Evolutionary conservation across 2,797 vertebrate species (phyloP), one percentile per base, ranked within the genome.

Genomic region (Chrysolophus pictus): DNA sequence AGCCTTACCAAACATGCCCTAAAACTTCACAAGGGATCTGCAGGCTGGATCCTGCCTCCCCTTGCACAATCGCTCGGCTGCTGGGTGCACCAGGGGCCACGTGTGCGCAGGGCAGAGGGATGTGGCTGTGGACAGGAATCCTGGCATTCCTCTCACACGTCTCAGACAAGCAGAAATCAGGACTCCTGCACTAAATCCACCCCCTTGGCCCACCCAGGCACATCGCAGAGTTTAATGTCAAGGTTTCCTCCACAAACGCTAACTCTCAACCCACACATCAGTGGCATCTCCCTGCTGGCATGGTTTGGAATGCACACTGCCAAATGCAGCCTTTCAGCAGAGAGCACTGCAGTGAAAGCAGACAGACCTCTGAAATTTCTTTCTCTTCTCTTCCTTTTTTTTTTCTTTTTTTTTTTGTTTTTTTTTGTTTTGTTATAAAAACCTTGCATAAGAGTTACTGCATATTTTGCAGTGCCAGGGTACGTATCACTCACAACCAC

Each of bases 11-110:
- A 92, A 91, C 67, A 79, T 93, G 79, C 47, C 73, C 87, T 88
- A 83, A 78, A 81, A 83, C 63, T 96, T 76, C 94, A 86, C 70
- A 69, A 72, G 70, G 29, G 76, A 95, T 78, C 51, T 85, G 10
- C 67, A 73, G 69, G 89, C 55, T 39, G 31, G 79, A 42, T 75
- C 39, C 75, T 47, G 29, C 35, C 31, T 80, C 19, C 29, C 18
- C 29, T 72, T 78, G 18, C 5, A 0, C 14, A 17, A 14, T 5
- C 1, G 0, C 63, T 72, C 75, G 67, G 49, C 37, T 89, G 14
- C n/a, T 31, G 4, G 0, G 29, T 47, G 55, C 12, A 35, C 35
- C 63, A 83, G 65, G 22, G 44, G 53, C 46, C 74, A 33, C 17
- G 3, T 1, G 14, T 80, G 77, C 69, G 11, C 23, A 56, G 22